Percentiles rank a stretch among this genome's conserved stretches.
These are phyloP conservation scores for Pterophyllum scalare DNA, from an alignment of 2,113 vertebrate genomes.

Conservation along the genomic window DNA sequence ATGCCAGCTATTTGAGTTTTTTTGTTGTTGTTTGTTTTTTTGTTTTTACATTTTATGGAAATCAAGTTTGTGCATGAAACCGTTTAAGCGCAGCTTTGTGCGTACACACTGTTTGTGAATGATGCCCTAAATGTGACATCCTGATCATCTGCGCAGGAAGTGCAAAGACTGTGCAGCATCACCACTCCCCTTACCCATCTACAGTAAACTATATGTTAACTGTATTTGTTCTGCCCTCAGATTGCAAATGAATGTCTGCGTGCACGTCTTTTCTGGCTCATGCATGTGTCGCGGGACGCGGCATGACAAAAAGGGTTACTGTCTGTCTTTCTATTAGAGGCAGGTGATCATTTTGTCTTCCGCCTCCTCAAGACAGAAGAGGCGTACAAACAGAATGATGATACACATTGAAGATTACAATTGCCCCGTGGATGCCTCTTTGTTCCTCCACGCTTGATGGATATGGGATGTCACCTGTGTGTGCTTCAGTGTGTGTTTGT, in stretches of 20 bases:
- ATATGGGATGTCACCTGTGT: constrained; percentile 56
- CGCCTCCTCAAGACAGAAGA: constrained; percentile 31
- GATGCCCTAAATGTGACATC: neutral
- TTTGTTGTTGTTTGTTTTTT: too few species aligned
- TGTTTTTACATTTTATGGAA: neutral
- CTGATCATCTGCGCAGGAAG: accelerated
- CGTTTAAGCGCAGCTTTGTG: neutral
- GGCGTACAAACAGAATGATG: constrained; percentile 19
- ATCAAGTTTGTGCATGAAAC: neutral
- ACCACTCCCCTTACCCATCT: neutral
- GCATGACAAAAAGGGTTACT: constrained; percentile 2
- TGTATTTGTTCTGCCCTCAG: neutral
- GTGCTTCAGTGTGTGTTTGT: constrained; percentile 29
- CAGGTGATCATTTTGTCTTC: constrained; percentile 42
- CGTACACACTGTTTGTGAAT: neutral
- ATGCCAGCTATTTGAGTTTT: too few species aligned
- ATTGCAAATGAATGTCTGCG: neutral
- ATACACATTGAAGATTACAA: constrained; percentile 54
- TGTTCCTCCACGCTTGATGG: constrained; percentile 57
- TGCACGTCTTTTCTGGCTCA: neutral
- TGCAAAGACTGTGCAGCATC: neutral
- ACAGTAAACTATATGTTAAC: neutral
- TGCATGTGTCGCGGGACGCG: neutral
- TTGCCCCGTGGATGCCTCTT: constrained; percentile 47
- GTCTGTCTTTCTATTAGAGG: constrained; percentile 23